phyloP scores from a whole-genome alignment of 2,888 invertebrate species.

The Eumerus sabulonum region DNA sequence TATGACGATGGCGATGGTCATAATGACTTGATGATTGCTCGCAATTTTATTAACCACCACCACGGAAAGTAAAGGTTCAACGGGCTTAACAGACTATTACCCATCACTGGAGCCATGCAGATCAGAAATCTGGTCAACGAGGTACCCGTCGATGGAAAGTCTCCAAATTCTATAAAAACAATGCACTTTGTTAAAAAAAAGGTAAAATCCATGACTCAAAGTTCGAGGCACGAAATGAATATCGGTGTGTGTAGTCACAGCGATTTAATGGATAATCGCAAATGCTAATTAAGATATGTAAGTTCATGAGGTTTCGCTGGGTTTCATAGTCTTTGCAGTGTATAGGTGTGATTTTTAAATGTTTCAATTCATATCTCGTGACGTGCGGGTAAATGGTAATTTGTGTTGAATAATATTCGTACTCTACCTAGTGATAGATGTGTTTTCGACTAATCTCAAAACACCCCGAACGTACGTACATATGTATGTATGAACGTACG shows the following conservation, averaged over 20 bases:
- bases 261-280: neutral
- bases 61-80: slow-evolving; percentile 34
- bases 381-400: neutral
- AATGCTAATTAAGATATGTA: slow-evolving; percentile 20
- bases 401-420: no score
- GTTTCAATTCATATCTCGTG: slow-evolving; percentile 12
- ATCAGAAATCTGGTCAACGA: slow-evolving; percentile 77
- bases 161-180: slow-evolving; percentile 70
- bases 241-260: no score
- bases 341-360: neutral
- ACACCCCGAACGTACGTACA: slow-evolving; percentile 23
- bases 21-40: slow-evolving; percentile 2
- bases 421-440: neutral
- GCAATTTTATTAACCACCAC: slow-evolving; percentile 28
- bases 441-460: slow-evolving; percentile 28
- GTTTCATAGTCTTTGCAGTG: neutral
- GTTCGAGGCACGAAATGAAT: slow-evolving; percentile 1
- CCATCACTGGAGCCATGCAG: slow-evolving; percentile 79
- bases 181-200: no score
- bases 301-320: slow-evolving; percentile 13
- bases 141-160: slow-evolving; percentile 71
- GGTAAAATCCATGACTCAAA: slow-evolving; percentile 2
- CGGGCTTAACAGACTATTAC: slow-evolving; percentile 72
- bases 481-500: neutral
- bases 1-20: slow-evolving; percentile 11